Evolutionary conservation across 2,113 vertebrate genomes (phyloP), one percentile per base, ranked within the genome.

Genomic region (Tachycineta bicolor): DNA sequence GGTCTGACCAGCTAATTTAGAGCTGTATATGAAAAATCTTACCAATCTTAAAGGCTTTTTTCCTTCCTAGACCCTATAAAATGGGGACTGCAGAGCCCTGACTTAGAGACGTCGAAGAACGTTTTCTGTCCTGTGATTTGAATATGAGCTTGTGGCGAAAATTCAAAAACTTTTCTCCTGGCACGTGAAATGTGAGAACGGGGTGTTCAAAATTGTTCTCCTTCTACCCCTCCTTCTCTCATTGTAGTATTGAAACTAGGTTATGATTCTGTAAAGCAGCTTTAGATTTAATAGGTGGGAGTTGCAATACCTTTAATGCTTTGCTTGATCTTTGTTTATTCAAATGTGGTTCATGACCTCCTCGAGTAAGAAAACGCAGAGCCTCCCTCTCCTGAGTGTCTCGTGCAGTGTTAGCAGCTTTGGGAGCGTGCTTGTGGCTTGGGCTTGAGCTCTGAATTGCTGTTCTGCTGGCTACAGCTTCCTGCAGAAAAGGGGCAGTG

Each of bases 311-410:
- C 1, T 89, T 80, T 90, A 76, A 86, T 83, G 90, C 82, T 93
- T 88, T 69, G 47, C 84, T 91, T 43, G 67, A 76, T 79, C 87
- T 83, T 88, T 94, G 90, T 96, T 97, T 97, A 96, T 94, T 94
- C 94, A 91, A 96, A 81, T 79, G 46, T 91, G 71, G 75, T 79
- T 96, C 91, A 94, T 94, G 90, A 96, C 75, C 89, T 95, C 90
- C 70, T 31, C 0, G 6, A 94, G 93, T 69, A 50, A 93, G 92
- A 88, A 89, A 93, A 34, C 2, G 8, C 73, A 75, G 90, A 69
- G 39, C 68, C 23, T 76, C 29, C 5, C 69, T 87, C 62, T 69
- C 65, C 92, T 10, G 78, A 50, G 56, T 28, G 59, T 52, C 78
- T 71, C 13, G 37, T 28, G 43, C 9, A 12, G 56, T 11, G 55